phyloP scores from a whole-genome alignment of 37 sponge, comb jelly and placozoan species.

The Axinella damicornis region DNA sequence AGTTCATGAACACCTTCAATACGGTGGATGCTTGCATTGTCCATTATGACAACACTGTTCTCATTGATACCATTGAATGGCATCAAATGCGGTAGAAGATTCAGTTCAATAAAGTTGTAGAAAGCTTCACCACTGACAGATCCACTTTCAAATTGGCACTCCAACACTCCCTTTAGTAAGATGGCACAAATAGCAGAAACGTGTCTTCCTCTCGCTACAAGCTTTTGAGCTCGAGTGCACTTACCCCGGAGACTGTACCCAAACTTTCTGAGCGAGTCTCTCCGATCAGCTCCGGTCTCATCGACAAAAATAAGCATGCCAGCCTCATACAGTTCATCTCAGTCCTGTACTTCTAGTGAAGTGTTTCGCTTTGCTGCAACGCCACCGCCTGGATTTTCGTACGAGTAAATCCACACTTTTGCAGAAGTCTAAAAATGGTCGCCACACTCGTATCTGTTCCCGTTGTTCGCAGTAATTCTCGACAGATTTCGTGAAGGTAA shows the following conservation, averaged over 20 bases:
- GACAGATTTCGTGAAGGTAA: too few relatives aligned
- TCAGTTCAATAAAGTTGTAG: too few relatives aligned
- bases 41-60: conserved; percentile 13
- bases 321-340: too few relatives aligned
- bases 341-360: too few relatives aligned
- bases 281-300: conserved; percentile 27
- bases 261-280: conserved; percentile 26
- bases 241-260: conserved; percentile 22
- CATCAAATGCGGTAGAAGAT: conserved; percentile 22
- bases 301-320: conserved; percentile 48
- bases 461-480: too few relatives aligned
- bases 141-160: conserved; percentile 1
- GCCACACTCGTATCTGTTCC: too few relatives aligned
- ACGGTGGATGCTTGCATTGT: conserved; percentile 20
- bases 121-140: conserved; percentile 1
- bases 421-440: too few relatives aligned
- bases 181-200: conserved; percentile 36
- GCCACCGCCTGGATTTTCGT: too few relatives aligned
- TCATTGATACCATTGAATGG: conserved; percentile 29
- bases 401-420: too few relatives aligned
- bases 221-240: conserved; percentile 1
- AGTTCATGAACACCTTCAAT: not conserved
- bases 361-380: too few relatives aligned
- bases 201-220: conserved; percentile 10
- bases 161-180: conserved; percentile 21